phyloP scores from a whole-genome alignment of 2,113 vertebrate species.

The Ammodytes dubius region DNA sequence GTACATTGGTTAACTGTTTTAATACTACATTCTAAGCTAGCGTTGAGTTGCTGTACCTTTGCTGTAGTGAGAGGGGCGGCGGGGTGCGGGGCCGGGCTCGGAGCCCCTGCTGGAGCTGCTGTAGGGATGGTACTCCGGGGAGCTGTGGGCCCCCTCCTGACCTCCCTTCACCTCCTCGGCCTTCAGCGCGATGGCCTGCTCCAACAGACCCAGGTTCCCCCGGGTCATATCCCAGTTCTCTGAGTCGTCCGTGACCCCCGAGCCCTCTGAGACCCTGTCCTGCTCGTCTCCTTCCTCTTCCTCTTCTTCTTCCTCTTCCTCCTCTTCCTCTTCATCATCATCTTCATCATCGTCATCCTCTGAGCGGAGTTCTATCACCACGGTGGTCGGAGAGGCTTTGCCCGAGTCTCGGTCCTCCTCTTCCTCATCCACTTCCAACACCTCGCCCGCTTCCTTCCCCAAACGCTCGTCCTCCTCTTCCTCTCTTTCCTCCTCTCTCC shows the following conservation, averaged over 20 bases:
- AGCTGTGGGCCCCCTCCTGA: slow-evolving; percentile 87
- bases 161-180: slow-evolving; percentile 91
- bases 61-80: slow-evolving; percentile 87
- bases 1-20: too few species aligned
- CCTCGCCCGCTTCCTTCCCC: slow-evolving; percentile 78
- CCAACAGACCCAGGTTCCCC: slow-evolving; percentile 95
- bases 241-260: slow-evolving; percentile 90
- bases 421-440: slow-evolving; percentile 75
- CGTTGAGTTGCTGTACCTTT: slow-evolving; percentile 85
- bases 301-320: slow-evolving; percentile 81
- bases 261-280: slow-evolving; percentile 90
- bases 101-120: slow-evolving; percentile 82
- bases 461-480: slow-evolving; percentile 69
- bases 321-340: slow-evolving; percentile 72
- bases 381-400: slow-evolving; percentile 71
- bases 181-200: slow-evolving; percentile 97
- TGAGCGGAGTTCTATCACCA: slow-evolving; percentile 75
- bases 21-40: too few species aligned
- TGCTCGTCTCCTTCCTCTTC: slow-evolving; percentile 85
- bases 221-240: slow-evolving; percentile 97
- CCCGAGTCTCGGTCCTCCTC: slow-evolving; percentile 71
- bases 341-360: slow-evolving; percentile 76
- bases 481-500: slow-evolving; percentile 52
- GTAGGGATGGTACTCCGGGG: slow-evolving; percentile 83
- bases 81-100: slow-evolving; percentile 75